Evolutionary conservation across 2,888 invertebrate species (phyloP).

Genomic region (Mythimna lalbum): DNA sequence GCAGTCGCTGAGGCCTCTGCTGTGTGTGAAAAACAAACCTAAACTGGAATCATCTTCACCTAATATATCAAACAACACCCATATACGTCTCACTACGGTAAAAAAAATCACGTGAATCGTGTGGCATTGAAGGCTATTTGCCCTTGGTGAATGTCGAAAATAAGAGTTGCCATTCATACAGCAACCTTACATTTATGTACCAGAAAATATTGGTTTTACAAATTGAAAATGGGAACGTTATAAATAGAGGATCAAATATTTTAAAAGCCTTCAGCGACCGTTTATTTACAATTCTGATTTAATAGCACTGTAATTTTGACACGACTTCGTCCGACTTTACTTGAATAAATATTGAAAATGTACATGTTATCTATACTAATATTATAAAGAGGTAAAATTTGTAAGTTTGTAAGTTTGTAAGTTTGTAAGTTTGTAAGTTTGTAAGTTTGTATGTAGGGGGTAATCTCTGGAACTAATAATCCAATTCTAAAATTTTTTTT

Average conservation of each 20-base stretch:
- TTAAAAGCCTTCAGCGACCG: constrained; percentile 14
- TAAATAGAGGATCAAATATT: constrained; percentile 30
- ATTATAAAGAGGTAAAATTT: no score
- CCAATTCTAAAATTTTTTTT: no score
- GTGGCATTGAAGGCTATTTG: neutral
- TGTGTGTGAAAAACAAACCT: neutral
- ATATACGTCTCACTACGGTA: neutral
- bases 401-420: no score
- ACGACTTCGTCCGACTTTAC: neutral
- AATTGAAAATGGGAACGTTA: constrained; percentile 9
- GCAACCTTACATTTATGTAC: neutral
- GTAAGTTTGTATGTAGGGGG: no score
- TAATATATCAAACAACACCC: neutral
- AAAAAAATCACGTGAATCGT: constrained; percentile 1
- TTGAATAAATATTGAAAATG: no score
- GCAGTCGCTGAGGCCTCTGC: no score
- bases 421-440: no score
- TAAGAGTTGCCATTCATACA: constrained; percentile 7
- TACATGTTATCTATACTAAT: no score
- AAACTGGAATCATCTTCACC: neutral
- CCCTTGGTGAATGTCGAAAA: neutral
- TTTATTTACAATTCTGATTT: constrained; percentile 12
- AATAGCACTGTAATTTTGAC: constrained; percentile 10
- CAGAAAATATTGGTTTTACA: constrained; percentile 24
- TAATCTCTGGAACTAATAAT: no score